phyloP scores from a whole-genome alignment of 2,888 invertebrate species.

The Nebria salina region DNA sequence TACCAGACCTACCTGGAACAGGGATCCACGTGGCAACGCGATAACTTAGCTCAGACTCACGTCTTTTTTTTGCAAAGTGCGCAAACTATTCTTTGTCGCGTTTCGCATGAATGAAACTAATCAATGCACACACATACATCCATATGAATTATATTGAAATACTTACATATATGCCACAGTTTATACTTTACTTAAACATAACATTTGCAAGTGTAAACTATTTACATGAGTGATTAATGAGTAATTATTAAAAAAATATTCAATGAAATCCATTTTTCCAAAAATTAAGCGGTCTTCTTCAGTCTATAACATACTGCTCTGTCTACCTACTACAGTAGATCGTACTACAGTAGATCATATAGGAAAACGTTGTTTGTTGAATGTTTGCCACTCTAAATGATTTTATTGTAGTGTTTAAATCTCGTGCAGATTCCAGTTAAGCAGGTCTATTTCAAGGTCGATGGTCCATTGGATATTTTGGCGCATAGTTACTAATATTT shows the following conservation, averaged over 20 bases:
- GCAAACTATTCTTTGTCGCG: background rate
- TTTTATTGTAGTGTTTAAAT: background rate
- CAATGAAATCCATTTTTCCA: too few species aligned
- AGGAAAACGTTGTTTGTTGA: background rate
- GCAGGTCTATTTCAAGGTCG: background rate
- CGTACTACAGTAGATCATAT: background rate
- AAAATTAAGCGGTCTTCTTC: too few species aligned
- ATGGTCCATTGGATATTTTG: background rate
- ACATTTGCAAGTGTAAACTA: too few species aligned
- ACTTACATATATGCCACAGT: too few species aligned
- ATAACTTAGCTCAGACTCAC: slow-evolving; percentile 37
- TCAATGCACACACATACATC: background rate
- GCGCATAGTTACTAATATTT: background rate
- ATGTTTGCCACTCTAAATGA: background rate
- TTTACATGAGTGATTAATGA: too few species aligned
- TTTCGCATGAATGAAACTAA: background rate
- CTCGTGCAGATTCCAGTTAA: background rate
- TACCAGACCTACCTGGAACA: slow-evolving; percentile 34
- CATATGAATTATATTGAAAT: too few species aligned
- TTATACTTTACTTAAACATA: too few species aligned
- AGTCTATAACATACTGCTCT: too few species aligned
- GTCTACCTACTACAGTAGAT: too few species aligned
- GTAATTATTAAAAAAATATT: too few species aligned
- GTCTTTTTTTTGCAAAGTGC: background rate
- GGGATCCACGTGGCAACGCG: slow-evolving; percentile 48